Conservation (phyloP, 1,140 invertebrate species). For the Eufriesea mexicana region DNA sequence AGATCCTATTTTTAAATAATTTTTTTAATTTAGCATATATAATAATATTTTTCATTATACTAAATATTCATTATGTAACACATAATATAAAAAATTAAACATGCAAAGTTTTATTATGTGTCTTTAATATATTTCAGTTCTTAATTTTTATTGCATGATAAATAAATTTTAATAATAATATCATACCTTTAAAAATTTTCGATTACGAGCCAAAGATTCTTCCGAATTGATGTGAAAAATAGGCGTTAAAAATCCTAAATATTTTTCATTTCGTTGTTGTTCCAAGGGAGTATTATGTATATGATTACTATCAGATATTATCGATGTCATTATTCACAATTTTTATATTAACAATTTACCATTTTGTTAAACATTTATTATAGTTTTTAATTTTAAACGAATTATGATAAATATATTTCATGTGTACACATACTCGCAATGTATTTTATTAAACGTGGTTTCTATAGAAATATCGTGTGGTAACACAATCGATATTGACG, state of each 20-base stretch:
- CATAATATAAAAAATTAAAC: neutral
- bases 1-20: slow-evolving; percentile 71
- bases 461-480: slow-evolving; percentile 47
- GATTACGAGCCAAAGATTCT: slow-evolving; percentile 70
- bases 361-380: slow-evolving; percentile 17
- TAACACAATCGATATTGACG: slow-evolving; percentile 43
- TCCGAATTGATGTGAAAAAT: slow-evolving; percentile 64
- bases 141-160: neutral
- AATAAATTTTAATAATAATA: slow-evolving; percentile 9
- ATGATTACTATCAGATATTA: neutral
- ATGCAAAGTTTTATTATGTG: neutral
- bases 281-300: slow-evolving; percentile 32
- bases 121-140: neutral
- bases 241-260: slow-evolving; percentile 62
- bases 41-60: neutral
- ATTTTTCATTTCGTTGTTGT: slow-evolving; percentile 18
- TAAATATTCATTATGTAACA: neutral
- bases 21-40: slow-evolving; percentile 13
- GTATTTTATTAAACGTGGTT: slow-evolving; percentile 17
- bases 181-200: slow-evolving; percentile 74
- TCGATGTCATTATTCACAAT: slow-evolving; percentile 17
- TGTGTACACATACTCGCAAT: neutral
- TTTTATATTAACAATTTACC: neutral
- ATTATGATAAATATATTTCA: neutral
- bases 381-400: neutral